Base-by-base conservation (phyloP, 2,797 vertebrate species). In the Rhinoraja longicauda region DNA sequence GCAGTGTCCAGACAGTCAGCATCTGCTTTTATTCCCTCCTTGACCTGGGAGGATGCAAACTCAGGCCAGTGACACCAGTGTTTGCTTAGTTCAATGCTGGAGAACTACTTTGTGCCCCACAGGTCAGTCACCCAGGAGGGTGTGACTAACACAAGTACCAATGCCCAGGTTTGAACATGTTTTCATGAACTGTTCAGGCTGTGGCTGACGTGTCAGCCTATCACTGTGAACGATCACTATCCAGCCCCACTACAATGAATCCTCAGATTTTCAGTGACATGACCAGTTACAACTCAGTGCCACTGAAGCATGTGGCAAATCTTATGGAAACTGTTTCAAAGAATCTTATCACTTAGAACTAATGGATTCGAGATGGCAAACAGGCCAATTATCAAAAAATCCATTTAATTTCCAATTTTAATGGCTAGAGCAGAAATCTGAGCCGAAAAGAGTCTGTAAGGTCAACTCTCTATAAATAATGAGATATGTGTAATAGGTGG, bases 381-480 rank as follows among this genome's bases (percentile, higher is more conserved):
- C 84, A 88, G 84, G 6, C 84, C 62, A 88, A 62, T 88, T 88
- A 88, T 88, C 84, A 88, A 62, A 88, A 88, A 88, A 36, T 36
- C n/a, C 84, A 88, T 67, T 88, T 36, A 88, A 67, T 88, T 67
- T 88, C 59, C 7, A 67, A 88, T 88, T 88, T 88, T 88, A 36
- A 88, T 62, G 7, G 59, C n/a, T 67, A 8, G 32, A 36, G 59
- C n/a, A 24, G n/a, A 88, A 88, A 88, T 67, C 84, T 67, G 84
- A 64, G 29, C 6, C 6, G n/a, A 88, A 67, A 88, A 32, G 84
- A 64, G 59, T 62, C 6, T 62, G 57, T 88, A 36, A 67, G 84
- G 59, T 88, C 84, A 88, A 67, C 59, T 88, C 84, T 21, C 59
- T 88, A 84, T 88, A 88, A 67, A 88, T 88, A 88, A 67, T 64